These are phyloP conservation scores for Meliscaeva auricollis DNA, from an alignment of 2,888 invertebrate species.

Conservation along the genomic window DNA sequence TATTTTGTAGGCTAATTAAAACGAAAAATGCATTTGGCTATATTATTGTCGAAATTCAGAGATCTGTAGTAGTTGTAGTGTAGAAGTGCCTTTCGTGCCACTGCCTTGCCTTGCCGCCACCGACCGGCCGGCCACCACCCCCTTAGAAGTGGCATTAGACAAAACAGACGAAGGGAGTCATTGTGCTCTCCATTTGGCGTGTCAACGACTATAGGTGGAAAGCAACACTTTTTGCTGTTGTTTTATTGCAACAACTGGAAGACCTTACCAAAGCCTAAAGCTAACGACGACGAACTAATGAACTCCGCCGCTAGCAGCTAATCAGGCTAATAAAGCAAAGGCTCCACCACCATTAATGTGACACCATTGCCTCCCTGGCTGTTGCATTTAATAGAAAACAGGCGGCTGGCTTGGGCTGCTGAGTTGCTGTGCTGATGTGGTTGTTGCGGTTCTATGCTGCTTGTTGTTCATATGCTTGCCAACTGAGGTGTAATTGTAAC, in stretches of 20 bases:
- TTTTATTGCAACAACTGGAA: slow-evolving; percentile 14
- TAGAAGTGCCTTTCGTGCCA: background rate
- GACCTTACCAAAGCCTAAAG: slow-evolving; percentile 57
- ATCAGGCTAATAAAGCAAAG: slow-evolving; percentile 75
- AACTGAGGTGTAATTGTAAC: background rate
- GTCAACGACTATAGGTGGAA: slow-evolving; percentile 63
- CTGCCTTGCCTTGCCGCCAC: background rate
- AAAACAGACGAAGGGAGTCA: slow-evolving; percentile 44
- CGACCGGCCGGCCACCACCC: background rate
- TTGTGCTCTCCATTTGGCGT: slow-evolving; percentile 59
- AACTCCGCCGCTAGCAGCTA: slow-evolving; percentile 72
- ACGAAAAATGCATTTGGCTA: slow-evolving; percentile 71
- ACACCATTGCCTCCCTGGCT: slow-evolving; percentile 50
- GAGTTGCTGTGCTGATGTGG: slow-evolving; percentile 12
- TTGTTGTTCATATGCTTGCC: slow-evolving; percentile 17
- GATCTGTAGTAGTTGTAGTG: slow-evolving; percentile 12
- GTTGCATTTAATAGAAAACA: slow-evolving; percentile 31
- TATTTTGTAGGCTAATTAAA: slow-evolving; percentile 75
- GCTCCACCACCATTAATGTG: slow-evolving; percentile 66
- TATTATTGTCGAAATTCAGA: slow-evolving; percentile 60
- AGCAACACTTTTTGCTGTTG: slow-evolving; percentile 44
- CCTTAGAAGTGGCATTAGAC: slow-evolving; percentile 28
- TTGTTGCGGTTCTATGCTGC: slow-evolving; percentile 46
- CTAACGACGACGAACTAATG: slow-evolving; percentile 71
- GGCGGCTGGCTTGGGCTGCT: background rate